Evolutionary conservation across 2,888 invertebrate genomes (phyloP), one percentile per base, ranked within the genome.

Genomic region (Phyllotreta striolata): DNA sequence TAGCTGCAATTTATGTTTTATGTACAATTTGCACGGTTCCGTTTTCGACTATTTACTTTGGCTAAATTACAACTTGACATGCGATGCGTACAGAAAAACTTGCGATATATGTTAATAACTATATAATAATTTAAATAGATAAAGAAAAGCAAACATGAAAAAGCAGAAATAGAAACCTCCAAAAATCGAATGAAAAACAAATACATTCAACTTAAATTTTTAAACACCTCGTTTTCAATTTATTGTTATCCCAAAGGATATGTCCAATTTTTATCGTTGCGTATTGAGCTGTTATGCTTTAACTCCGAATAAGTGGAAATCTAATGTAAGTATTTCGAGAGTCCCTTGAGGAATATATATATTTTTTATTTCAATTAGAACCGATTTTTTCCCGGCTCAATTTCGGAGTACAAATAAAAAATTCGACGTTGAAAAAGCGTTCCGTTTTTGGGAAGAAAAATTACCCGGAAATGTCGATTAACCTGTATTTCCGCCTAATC

Each of bases 11-110:
- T 55, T 55, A 43, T 55, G 43, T 34, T 55, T 56, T 56, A 56
- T 44, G 44, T 56, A 56, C 56, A 44, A 56, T 56, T 56, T 44
- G 46, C 56, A 56, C 46, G 56, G 56, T 12, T 56, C 44, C 14
- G 13, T 44, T 44, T 56, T 14, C 56, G 12, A 44, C 35, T 56
- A 56, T 56, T 56, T 56, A 41, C 56, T 55, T 55, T 43, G 12
- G 34, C 7, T 56, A 37, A 56, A 56, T 56, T 37, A 56, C 44
- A 44, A 56, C 13, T 43, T 56, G 37, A 14, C 56, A 56, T 44
- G 56, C 56, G 44, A 56, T 35, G 46, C 43, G 34, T 13, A 40
- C 51, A 37, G 9, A 10, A 51, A 51, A 37, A 51, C n/a, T 51
- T 38, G 51, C 47, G 35, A 51, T 51, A 51, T 35, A 51, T 51